Percentiles rank a stretch among this genome's conserved stretches.
Conservation (phyloP, 1,140 invertebrate genomes). For the Magallana angulata region DNA sequence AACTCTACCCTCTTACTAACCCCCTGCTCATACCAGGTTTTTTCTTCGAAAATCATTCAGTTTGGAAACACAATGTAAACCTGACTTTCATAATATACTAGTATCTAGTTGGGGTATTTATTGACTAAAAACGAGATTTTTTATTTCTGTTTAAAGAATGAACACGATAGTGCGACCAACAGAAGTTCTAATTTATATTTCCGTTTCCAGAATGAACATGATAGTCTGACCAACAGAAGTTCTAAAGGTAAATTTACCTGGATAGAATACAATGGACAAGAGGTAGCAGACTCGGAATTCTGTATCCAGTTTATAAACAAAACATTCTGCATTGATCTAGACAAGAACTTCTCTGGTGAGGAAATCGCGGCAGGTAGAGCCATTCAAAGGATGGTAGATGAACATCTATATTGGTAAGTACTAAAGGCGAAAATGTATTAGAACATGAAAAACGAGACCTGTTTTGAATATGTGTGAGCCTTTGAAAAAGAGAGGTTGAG, state of each 20-base stretch:
- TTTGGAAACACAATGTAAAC: no score
- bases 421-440: neutral
- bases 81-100: no score
- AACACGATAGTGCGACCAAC: neutral
- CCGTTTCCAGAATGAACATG: conserved; percentile 21
- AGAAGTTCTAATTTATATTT: neutral
- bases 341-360: conserved; percentile 60
- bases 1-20: no score
- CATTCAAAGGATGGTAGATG: conserved; percentile 74
- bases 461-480: no score
- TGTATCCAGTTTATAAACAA: conserved; percentile 75
- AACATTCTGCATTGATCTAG: conserved; percentile 67
- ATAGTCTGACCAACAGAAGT: neutral
- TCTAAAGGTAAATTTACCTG: conserved; percentile 73
- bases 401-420: conserved; percentile 75
- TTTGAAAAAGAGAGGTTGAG: no score
- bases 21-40: no score
- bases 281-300: conserved; percentile 77
- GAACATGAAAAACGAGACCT: no score
- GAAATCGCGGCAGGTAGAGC: conserved; percentile 65
- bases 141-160: conserved; percentile 35
- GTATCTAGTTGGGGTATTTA: no score
- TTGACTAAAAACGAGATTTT: no score
- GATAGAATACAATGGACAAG: conserved; percentile 78
- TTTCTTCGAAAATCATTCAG: no score